These are phyloP conservation scores for Hystrix cristata DNA, from an alignment of 2,113 vertebrate genomes.

Conservation along the genomic window DNA sequence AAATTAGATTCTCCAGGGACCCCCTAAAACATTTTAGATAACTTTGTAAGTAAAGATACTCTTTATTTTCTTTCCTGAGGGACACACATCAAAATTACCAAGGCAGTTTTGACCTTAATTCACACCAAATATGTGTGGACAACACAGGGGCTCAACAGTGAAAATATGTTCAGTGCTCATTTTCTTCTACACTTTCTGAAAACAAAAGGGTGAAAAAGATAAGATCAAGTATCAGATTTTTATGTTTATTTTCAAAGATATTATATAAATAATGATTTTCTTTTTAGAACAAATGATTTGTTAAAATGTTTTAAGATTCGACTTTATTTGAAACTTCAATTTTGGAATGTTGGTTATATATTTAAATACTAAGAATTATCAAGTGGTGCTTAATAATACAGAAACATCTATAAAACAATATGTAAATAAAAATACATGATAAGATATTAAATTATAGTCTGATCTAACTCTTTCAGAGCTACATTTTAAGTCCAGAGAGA, in stretches of 20 bases:
- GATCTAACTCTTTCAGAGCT: slow-evolving; percentile 36
- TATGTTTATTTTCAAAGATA: slow-evolving; percentile 24
- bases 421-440: slow-evolving; percentile 38
- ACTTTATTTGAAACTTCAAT: slow-evolving; percentile 36
- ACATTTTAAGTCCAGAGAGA: slow-evolving; percentile 26
- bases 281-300: slow-evolving; percentile 22
- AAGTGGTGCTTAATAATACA: slow-evolving; percentile 1
- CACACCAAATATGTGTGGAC: background rate
- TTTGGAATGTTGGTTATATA: background rate
- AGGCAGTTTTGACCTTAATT: slow-evolving; percentile 36
- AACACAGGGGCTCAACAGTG: background rate
- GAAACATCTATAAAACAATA: slow-evolving; percentile 53
- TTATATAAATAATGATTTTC: background rate
- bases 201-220: slow-evolving; percentile 47
- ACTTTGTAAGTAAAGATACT: slow-evolving; percentile 29
- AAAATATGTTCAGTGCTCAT: background rate
- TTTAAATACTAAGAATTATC: slow-evolving; percentile 58
- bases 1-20: slow-evolving; percentile 8
- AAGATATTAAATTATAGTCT: slow-evolving; percentile 1
- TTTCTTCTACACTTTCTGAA: background rate
- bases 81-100: slow-evolving; percentile 40
- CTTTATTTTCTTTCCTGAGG: slow-evolving; percentile 27
- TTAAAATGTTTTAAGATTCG: slow-evolving; percentile 37
- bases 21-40: slow-evolving; percentile 45
- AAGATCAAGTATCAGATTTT: slow-evolving; percentile 4